These are phyloP conservation scores for Phalanger gymnotis DNA, from an alignment of 2,797 vertebrate species.

Conservation along the genomic window DNA sequence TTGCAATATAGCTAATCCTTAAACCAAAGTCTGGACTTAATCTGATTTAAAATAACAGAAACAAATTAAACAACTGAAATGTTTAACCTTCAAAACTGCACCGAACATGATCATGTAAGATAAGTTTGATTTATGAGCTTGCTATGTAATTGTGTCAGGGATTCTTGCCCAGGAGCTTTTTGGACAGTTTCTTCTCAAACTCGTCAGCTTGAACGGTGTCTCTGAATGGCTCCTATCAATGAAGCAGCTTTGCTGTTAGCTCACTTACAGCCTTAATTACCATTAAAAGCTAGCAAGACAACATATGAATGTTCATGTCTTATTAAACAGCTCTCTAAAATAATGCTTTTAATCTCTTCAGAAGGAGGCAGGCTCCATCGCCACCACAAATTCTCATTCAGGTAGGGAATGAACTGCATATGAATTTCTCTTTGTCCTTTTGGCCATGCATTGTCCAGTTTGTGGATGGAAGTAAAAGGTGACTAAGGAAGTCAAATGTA, in stretches of 20 bases:
- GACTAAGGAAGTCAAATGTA: slow-evolving; percentile 64
- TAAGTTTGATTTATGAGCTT: slow-evolving; percentile 78
- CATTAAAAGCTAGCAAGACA: slow-evolving; percentile 67
- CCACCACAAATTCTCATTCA: slow-evolving; percentile 58
- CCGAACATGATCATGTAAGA: slow-evolving; percentile 43
- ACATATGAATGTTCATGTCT: slow-evolving; percentile 16
- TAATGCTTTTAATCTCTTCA: slow-evolving; percentile 66
- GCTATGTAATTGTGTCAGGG: slow-evolving; percentile 52
- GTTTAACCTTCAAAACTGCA: slow-evolving; percentile 76
- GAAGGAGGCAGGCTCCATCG: slow-evolving; percentile 45
- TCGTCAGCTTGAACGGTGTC: slow-evolving; percentile 33
- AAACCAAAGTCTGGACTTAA: slow-evolving; percentile 61
- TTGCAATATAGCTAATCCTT: slow-evolving; percentile 29
- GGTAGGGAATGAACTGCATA: slow-evolving; percentile 56
- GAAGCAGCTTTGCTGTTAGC: neutral
- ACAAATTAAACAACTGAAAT: slow-evolving; percentile 70
- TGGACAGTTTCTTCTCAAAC: slow-evolving; percentile 54
- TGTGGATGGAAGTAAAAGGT: slow-evolving; percentile 36
- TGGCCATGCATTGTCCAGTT: slow-evolving; percentile 61
- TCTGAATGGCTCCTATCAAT: slow-evolving; percentile 47
- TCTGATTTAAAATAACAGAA: slow-evolving; percentile 74
- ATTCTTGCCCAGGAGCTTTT: slow-evolving; percentile 66
- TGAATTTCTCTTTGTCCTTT: slow-evolving; percentile 68
- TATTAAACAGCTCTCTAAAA: slow-evolving; percentile 24
- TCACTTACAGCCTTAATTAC: slow-evolving; percentile 43